Evolutionary conservation across 2,888 invertebrate species (phyloP).

Genomic region (Eugnorisma glareosa): DNA sequence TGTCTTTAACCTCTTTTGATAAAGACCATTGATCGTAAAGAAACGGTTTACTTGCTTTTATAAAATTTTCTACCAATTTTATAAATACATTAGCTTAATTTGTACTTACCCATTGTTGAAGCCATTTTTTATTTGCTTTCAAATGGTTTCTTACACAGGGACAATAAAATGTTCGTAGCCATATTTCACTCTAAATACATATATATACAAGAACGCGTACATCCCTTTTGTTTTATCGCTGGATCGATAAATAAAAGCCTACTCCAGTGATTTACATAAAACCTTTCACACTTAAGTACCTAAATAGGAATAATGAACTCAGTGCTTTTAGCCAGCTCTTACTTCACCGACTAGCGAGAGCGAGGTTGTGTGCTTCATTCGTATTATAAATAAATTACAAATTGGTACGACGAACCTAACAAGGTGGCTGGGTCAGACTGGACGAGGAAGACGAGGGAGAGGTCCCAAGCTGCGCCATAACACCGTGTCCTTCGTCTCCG

Average conservation of each 20-base stretch:
- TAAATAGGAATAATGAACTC: conserved; percentile 42
- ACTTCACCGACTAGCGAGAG: not conserved
- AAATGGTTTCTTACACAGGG: not conserved
- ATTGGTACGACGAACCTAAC: not conserved
- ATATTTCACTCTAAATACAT: not conserved
- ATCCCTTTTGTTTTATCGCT: conserved; percentile 22
- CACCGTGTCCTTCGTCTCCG: too few relatives aligned
- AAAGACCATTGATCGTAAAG: not conserved
- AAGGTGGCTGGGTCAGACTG: not conserved
- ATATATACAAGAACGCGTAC: not conserved
- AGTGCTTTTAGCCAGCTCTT: conserved; percentile 20
- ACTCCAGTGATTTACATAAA: conserved; percentile 39
- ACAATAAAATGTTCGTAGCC: not conserved
- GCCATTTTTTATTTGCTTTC: not conserved
- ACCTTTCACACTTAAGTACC: conserved; percentile 27
- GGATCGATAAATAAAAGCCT: conserved; percentile 36
- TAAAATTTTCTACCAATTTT: not conserved
- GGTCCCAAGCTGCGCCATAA: too few relatives aligned
- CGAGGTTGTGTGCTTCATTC: not conserved
- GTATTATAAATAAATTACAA: not conserved
- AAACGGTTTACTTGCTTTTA: not conserved
- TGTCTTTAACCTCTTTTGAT: not conserved
- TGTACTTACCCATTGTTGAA: not conserved
- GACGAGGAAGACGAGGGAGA: too few relatives aligned
- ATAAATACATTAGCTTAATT: not conserved